These are phyloP conservation scores for Oscheius sp. DNA, from an alignment of 2,888 invertebrate genomes.

Conservation along the genomic window DNA sequence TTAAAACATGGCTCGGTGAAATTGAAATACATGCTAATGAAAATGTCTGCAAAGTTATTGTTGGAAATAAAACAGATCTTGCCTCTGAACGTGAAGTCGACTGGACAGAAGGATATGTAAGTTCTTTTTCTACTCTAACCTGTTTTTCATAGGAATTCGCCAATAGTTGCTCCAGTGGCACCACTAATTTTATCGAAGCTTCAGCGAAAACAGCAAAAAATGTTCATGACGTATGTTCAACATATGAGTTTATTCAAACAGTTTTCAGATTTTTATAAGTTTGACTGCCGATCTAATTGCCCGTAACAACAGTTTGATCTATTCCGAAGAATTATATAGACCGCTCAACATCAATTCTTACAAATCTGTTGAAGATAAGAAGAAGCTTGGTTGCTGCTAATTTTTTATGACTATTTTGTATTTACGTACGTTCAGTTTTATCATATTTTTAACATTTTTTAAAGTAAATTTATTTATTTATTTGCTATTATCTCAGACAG, in stretches of 20 bases:
- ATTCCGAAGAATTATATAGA: too few relatives aligned
- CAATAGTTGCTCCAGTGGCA: not conserved
- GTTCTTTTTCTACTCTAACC: not conserved
- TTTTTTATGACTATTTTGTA: too few relatives aligned
- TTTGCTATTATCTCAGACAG: too few relatives aligned
- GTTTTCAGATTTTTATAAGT: conserved; percentile 3
- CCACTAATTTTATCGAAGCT: conserved; percentile 6
- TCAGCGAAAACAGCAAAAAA: conserved; percentile 14
- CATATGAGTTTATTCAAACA: not conserved
- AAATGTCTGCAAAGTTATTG: conserved; percentile 8
- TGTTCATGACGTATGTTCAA: conserved; percentile 11
- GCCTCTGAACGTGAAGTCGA: not conserved
- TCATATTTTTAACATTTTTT: too few relatives aligned
- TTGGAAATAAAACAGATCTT: conserved; percentile 18
- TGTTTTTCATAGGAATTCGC: not conserved
- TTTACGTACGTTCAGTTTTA: too few relatives aligned
- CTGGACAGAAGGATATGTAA: conserved; percentile 4
- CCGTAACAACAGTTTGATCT: not conserved
- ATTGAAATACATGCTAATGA: conserved; percentile 14
- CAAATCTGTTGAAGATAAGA: too few relatives aligned
- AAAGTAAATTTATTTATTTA: too few relatives aligned
- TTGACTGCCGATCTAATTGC: not conserved
- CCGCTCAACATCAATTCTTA: too few relatives aligned
- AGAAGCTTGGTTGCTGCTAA: too few relatives aligned
- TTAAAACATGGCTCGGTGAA: conserved; percentile 11